Conservation (phyloP, 2,113 vertebrate species). For the Leptobrachium leishanense region DNA sequence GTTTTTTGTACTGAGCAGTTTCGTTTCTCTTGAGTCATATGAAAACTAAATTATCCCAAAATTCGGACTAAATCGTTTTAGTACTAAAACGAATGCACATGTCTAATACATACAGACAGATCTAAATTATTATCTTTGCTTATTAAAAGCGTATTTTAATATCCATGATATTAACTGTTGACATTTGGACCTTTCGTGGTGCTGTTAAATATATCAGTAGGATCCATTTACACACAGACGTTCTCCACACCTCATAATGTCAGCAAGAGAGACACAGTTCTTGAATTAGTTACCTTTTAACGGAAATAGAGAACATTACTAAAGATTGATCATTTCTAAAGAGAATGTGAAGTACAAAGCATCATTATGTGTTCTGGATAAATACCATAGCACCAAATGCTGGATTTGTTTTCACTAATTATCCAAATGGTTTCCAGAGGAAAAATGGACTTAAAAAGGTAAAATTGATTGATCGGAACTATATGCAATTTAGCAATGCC, state of each 20-base stretch:
- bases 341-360: background rate
- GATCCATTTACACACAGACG: background rate
- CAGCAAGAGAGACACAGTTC: background rate
- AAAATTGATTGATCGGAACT: background rate
- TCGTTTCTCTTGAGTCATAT: no score
- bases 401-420: slow-evolving; percentile 14
- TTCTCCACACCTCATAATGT: background rate
- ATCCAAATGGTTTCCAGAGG: slow-evolving; percentile 17
- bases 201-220: background rate
- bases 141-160: no score
- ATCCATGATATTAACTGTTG: no score
- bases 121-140: no score
- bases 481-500: background rate
- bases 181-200: background rate
- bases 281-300: background rate
- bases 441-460: background rate
- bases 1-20: no score
- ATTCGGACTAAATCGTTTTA: no score
- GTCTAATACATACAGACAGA: no score
- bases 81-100: no score
- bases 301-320: slow-evolving; percentile 1
- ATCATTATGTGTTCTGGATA: slow-evolving; percentile 18
- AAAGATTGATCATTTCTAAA: slow-evolving; percentile 10
- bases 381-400: slow-evolving; percentile 5
- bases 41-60: no score